phyloP scores from a whole-genome alignment of 1,140 invertebrate genomes.

The Nephotettix cincticeps region DNA sequence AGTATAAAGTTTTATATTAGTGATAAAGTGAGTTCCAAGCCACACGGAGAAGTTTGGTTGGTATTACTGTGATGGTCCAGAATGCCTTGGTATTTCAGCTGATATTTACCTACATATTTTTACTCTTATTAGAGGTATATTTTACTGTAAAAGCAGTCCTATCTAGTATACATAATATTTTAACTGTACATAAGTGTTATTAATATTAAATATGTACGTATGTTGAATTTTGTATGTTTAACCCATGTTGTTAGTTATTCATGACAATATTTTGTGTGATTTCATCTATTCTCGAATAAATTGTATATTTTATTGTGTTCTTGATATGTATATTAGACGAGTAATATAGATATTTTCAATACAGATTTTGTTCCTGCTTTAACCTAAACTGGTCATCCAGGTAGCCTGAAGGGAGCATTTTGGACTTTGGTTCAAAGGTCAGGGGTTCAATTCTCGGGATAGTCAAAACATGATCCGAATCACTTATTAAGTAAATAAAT shows the following conservation, averaged over 20 bases:
- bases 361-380: background rate
- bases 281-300: background rate
- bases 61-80: background rate
- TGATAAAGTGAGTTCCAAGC: too few species aligned
- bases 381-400: too few species aligned
- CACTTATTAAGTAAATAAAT: too few species aligned
- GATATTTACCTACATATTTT: too few species aligned
- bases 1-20: too few species aligned
- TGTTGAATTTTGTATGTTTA: conserved; percentile 18
- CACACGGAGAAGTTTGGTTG: too few species aligned
- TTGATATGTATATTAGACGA: conserved; percentile 14
- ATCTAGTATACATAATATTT: conserved; percentile 21
- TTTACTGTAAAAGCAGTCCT: conserved; percentile 5
- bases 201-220: conserved; percentile 17
- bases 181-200: conserved; percentile 13
- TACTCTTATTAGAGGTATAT: background rate
- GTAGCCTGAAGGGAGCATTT: too few species aligned
- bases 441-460: too few species aligned
- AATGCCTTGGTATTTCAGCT: background rate
- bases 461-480: too few species aligned
- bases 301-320: conserved; percentile 20
- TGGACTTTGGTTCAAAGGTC: too few species aligned
- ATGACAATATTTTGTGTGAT: conserved; percentile 22
- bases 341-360: conserved; percentile 21
- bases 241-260: conserved; percentile 10